Conservation (phyloP, 2,113 vertebrate genomes). For the Lophochroa leadbeateri region DNA sequence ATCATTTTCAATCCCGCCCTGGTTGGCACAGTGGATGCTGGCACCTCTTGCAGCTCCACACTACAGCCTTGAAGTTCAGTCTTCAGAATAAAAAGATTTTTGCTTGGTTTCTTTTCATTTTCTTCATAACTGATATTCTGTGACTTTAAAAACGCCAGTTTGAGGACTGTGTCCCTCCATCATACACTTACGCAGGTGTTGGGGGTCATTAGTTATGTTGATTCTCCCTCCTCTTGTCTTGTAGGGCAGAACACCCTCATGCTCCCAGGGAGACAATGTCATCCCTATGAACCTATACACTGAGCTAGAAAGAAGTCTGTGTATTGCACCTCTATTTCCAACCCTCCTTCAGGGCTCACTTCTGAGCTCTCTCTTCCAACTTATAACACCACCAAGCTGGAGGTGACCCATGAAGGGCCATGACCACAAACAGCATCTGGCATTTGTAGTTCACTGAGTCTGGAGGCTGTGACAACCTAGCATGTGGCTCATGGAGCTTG, state of each 20-base stretch:
- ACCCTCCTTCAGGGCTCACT: neutral
- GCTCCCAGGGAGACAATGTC: neutral
- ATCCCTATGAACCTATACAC: neutral
- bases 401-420: neutral
- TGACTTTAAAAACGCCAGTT: neutral
- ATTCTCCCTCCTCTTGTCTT: neutral
- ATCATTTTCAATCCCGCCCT: neutral
- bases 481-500: accelerated
- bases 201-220: neutral
- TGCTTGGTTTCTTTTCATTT: neutral
- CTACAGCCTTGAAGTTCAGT: neutral
- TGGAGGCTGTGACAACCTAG: neutral
- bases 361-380: neutral
- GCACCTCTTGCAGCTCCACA: neutral
- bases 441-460: neutral
- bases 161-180: neutral
- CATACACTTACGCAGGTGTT: neutral
- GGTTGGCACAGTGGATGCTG: neutral
- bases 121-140: neutral
- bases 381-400: too few species aligned
- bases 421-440: neutral
- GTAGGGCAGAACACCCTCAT: neutral
- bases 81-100: neutral
- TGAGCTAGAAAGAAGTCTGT: neutral
- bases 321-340: neutral